phyloP scores from a whole-genome alignment of 2,797 vertebrate genomes.

The Diceros bicornis region DNA sequence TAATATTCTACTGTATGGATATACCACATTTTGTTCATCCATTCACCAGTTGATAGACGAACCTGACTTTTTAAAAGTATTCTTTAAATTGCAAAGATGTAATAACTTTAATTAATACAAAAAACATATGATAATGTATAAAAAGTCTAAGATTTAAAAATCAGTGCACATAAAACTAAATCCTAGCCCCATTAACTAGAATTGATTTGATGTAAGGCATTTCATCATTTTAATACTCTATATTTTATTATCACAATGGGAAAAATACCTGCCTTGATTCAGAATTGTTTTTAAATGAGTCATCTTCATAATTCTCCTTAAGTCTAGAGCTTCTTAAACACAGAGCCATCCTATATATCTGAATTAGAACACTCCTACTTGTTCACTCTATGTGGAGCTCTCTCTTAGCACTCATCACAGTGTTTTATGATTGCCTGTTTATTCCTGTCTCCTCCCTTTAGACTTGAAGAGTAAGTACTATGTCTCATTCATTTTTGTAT shows the following conservation, averaged over 20 bases:
- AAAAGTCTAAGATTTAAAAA: constrained; percentile 12
- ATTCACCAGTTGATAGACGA: not conserved
- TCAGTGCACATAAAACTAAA: not conserved
- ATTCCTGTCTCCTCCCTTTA: not conserved
- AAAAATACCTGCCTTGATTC: not conserved
- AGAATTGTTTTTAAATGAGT: constrained; percentile 17
- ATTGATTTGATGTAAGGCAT: not conserved
- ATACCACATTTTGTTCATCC: not conserved
- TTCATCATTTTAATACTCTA: constrained; percentile 29
- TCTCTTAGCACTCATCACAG: not conserved
- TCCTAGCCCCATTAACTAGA: not conserved
- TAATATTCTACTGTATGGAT: not conserved
- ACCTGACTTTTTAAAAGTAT: not conserved
- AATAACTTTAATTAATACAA: constrained; percentile 8
- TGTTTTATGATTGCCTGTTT: not conserved
- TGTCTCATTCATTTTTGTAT: not conserved
- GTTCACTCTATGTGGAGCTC: not conserved
- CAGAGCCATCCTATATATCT: not conserved
- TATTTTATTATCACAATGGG: not conserved
- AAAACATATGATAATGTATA: not conserved
- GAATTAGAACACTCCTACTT: not conserved
- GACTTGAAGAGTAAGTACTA: not conserved
- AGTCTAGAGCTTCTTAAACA: not conserved
- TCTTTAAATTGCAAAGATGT: not conserved
- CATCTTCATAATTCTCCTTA: not conserved